Conservation (phyloP, 1,140 invertebrate genomes). For the Halictus rubicundus region DNA sequence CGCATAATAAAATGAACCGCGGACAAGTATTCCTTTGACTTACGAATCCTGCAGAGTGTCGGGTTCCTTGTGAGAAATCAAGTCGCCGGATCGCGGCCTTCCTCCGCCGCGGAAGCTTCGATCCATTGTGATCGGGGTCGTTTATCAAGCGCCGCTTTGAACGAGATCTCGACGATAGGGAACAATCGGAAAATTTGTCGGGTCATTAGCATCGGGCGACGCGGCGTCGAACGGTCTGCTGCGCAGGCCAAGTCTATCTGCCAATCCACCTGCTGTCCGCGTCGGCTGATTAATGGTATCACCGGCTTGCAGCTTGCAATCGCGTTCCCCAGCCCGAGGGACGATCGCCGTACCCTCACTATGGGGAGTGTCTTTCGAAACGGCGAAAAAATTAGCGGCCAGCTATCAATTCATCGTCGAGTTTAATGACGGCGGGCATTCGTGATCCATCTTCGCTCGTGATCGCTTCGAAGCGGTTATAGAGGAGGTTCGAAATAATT, state of each 20-base stretch:
- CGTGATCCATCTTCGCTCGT: background rate
- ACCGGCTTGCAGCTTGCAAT: background rate
- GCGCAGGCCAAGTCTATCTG: conserved; percentile 11
- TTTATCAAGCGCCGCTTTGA: conserved; percentile 17
- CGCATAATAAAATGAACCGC: background rate
- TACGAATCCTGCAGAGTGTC: background rate
- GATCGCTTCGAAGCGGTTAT: background rate
- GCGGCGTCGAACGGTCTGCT: conserved; percentile 8
- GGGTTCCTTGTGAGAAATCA: background rate
- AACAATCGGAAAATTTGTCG: conserved; percentile 62
- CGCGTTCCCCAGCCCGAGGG: background rate
- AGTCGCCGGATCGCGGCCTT: background rate
- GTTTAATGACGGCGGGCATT: background rate
- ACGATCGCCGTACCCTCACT: conserved; percentile 10
- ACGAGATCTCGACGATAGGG: conserved; percentile 23
- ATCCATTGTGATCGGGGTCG: conserved; percentile 46
- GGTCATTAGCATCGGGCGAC: conserved; percentile 55
- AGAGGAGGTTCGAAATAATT: background rate
- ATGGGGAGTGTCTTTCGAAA: background rate
- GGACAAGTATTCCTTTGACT: background rate
- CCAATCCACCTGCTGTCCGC: conserved; percentile 36
- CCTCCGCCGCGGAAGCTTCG: conserved; percentile 11
- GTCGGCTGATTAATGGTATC: conserved; percentile 49
- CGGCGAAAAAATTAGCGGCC: background rate
- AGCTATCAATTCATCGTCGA: background rate